Evolutionary conservation across 2,888 invertebrate species (phyloP), one percentile per base, ranked within the genome.

Genomic region (Nephrocerus scutellatus): DNA sequence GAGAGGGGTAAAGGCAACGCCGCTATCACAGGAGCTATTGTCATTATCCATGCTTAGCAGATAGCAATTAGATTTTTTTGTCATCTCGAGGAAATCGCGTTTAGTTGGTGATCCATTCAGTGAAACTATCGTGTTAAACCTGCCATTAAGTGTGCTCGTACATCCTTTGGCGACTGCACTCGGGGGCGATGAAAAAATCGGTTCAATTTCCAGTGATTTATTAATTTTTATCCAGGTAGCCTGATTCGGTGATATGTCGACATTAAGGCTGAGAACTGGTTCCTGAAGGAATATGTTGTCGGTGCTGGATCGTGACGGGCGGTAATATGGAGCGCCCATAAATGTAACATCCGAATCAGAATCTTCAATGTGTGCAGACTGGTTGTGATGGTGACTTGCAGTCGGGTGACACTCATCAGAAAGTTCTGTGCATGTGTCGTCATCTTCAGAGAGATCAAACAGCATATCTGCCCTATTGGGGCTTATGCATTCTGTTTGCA

Each of bases 21-120:
- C 68, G 49, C 68, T 69, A 48, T 69, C 68, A 43, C 67, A 66
- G 44, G 69, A 69, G 51, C 68, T 68, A 46, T 57, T 67, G 49
- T 69, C 68, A 43, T 58, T 56, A 44, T 66, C 55, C 12, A 47
- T 59, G 40, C 63, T 66, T 30, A 62, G 44, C 26, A 59, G 51
- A 32, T 47, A 60, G 28, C 49, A 51, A 33, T 49, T 53, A 34
- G 44, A 6, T 33, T 37, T 36, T 30, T 39, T 40, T 30, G 48
- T 48, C 28, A 34, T 49, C 10, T 43, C 46, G 34, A 48, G 46
- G 8, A 45, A 45, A 12, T 51, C 47, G 6, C 42, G 44, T 29
- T 50, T 50, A 7, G 41, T 48, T 4, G 59, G 56, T 29, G 55
- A 56, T 7, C 38, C 43, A 41, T 62, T 62, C 14, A 66, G 49